phyloP scores from a whole-genome alignment of 2,888 invertebrate genomes.

The Parelbella ahira region DNA sequence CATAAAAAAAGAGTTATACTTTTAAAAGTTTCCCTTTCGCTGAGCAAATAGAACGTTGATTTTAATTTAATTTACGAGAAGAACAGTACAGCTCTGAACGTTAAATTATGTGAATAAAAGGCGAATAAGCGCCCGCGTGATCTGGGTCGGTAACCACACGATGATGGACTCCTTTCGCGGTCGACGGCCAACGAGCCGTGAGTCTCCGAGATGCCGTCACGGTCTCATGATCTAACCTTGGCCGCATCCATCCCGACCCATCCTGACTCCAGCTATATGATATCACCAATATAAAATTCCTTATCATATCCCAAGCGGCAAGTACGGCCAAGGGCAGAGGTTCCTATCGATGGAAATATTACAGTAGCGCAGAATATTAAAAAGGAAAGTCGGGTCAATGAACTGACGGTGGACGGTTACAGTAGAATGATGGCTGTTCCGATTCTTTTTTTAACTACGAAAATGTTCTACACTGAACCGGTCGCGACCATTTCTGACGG shows the following conservation, averaged over 20 bases:
- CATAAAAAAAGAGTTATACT: too few relatives aligned
- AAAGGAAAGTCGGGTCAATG: slow-evolving; percentile 70
- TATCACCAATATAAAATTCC: slow-evolving; percentile 57
- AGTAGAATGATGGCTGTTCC: slow-evolving; percentile 53
- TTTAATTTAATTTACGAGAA: slow-evolving; percentile 44
- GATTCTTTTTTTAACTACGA: slow-evolving; percentile 58
- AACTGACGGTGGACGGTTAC: slow-evolving; percentile 54
- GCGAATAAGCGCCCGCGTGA: slow-evolving; percentile 49
- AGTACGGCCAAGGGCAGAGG: slow-evolving; percentile 60
- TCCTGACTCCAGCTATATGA: slow-evolving; percentile 60
- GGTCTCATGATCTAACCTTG: slow-evolving; percentile 74
- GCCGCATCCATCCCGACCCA: slow-evolving; percentile 58
- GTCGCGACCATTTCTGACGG: slow-evolving; percentile 44
- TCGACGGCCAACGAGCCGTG: slow-evolving; percentile 65
- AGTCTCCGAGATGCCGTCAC: slow-evolving; percentile 57
- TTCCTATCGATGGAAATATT: slow-evolving; percentile 53
- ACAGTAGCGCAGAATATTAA: slow-evolving; percentile 52
- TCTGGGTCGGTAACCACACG: slow-evolving; percentile 59
- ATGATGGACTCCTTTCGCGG: slow-evolving; percentile 60
- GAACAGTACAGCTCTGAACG: slow-evolving; percentile 36
- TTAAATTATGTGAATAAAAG: slow-evolving; percentile 55
- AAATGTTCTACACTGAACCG: slow-evolving; percentile 45
- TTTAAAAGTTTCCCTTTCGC: slow-evolving; percentile 17
- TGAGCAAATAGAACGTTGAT: slow-evolving; percentile 44
- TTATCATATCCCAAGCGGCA: slow-evolving; percentile 40